Percentiles rank a stretch among this genome's conserved stretches.
These are phyloP conservation scores for Galerucella pusilla DNA, from an alignment of 2,888 invertebrate genomes.

Conservation along the genomic window DNA sequence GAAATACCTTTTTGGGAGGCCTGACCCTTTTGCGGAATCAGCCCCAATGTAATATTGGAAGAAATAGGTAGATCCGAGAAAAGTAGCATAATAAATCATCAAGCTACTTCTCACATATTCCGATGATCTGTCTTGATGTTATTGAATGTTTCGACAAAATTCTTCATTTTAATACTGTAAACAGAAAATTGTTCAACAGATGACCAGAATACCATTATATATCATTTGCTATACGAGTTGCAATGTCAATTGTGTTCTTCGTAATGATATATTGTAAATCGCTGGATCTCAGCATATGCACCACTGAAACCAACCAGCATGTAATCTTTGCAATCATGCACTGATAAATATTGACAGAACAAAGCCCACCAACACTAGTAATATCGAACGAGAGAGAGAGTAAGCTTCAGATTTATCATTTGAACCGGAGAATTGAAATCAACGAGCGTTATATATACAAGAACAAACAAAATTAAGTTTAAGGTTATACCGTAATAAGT, in stretches of 20 bases:
- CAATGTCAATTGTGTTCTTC: not conserved
- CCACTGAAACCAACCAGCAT: slow-evolving; percentile 13
- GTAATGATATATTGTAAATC: not conserved
- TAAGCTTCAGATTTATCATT: slow-evolving; percentile 3
- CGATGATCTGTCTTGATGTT: too few relatives aligned
- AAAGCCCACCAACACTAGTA: slow-evolving; percentile 23
- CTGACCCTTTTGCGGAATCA: too few relatives aligned
- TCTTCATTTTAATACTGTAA: too few relatives aligned
- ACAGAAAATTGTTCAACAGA: too few relatives aligned
- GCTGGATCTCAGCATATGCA: slow-evolving; percentile 3
- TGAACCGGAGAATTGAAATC: slow-evolving; percentile 19
- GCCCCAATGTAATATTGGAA: too few relatives aligned
- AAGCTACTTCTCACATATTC: too few relatives aligned
- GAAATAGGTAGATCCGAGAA: too few relatives aligned
- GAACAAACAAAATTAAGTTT: slow-evolving; percentile 39
- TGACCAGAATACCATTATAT: too few relatives aligned
- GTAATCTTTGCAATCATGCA: slow-evolving; percentile 24
- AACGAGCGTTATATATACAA: slow-evolving; percentile 27
- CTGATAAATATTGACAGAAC: slow-evolving; percentile 31
- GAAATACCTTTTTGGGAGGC: too few relatives aligned
- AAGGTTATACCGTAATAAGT: slow-evolving; percentile 22
- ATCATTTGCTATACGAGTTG: not conserved
- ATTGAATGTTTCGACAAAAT: too few relatives aligned
- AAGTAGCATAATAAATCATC: too few relatives aligned
- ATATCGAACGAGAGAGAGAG: slow-evolving; percentile 7